Percentiles rank a stretch among this genome's conserved stretches.
These are phyloP conservation scores for Sebastes vulpes DNA, from an alignment of 2,797 vertebrate genomes.

Conservation along the genomic window DNA sequence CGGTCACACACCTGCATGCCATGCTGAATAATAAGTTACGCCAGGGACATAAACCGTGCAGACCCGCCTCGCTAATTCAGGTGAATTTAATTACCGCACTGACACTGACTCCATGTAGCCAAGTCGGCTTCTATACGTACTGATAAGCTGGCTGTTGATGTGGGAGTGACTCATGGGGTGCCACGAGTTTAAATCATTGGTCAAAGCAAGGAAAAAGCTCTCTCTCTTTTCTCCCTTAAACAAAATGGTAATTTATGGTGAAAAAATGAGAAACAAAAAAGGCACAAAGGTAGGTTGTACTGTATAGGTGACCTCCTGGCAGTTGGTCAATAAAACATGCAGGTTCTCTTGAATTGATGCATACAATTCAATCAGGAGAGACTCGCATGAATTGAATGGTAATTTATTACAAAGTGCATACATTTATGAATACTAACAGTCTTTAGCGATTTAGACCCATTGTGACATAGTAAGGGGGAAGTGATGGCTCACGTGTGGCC, in stretches of 20 bases:
- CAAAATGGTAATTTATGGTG: neutral
- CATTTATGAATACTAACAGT: too few species aligned
- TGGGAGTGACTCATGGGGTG: neutral
- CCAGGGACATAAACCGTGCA: conserved; percentile 11
- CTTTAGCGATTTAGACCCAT: too few species aligned
- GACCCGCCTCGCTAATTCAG: conserved; percentile 23
- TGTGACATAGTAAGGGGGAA: too few species aligned
- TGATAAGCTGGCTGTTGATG: conserved; percentile 3
- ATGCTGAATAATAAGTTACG: conserved; percentile 17
- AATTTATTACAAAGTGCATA: too few species aligned
- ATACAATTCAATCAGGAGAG: too few species aligned
- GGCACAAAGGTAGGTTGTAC: neutral
- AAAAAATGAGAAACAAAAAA: neutral
- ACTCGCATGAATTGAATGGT: too few species aligned
- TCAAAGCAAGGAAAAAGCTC: neutral
- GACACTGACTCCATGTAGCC: conserved; percentile 5
- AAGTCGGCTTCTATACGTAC: neutral
- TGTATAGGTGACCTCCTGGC: neutral
- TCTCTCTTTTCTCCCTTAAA: neutral
- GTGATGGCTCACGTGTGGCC: too few species aligned
- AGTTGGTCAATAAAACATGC: neutral
- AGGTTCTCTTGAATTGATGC: too few species aligned
- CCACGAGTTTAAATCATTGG: neutral
- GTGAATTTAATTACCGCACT: conserved; percentile 39
- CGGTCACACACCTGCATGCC: conserved; percentile 6